These are phyloP conservation scores for Ctena decussata DNA, from an alignment of 2,888 invertebrate genomes.

Conservation along the genomic window DNA sequence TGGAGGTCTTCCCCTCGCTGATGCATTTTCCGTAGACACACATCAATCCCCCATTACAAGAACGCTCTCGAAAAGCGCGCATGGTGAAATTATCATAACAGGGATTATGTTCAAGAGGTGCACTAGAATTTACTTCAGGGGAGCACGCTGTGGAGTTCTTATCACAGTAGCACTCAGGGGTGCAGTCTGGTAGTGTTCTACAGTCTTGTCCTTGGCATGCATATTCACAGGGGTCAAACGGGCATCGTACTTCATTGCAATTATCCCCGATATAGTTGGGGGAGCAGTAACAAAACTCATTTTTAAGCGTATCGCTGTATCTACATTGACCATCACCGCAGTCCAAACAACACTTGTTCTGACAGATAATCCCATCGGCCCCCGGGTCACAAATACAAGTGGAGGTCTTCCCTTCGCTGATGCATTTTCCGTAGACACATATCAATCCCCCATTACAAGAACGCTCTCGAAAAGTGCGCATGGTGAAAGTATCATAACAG, in stretches of 20 bases:
- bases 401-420: neutral
- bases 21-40: constrained; percentile 32
- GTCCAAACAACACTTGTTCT: constrained; percentile 21
- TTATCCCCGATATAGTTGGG: constrained; percentile 1
- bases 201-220: no score
- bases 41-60: constrained; percentile 18
- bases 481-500: constrained; percentile 25
- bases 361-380: constrained; percentile 16
- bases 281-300: constrained; percentile 9
- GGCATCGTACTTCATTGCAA: no score
- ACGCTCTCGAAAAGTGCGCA: constrained; percentile 6
- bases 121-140: no score
- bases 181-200: no score
- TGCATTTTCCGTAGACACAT: constrained; percentile 32
- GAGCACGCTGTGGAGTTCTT: no score
- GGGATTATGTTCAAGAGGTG: constrained; percentile 29
- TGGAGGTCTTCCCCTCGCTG: neutral
- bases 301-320: neutral
- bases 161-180: no score
- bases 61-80: constrained; percentile 6
- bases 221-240: no score
- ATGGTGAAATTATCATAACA: constrained; percentile 26
- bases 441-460: constrained; percentile 19
- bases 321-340: constrained; percentile 31
- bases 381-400: constrained; percentile 28